Conservation (phyloP, 2,113 vertebrate genomes). For the Tangachromis dhanisi region DNA sequence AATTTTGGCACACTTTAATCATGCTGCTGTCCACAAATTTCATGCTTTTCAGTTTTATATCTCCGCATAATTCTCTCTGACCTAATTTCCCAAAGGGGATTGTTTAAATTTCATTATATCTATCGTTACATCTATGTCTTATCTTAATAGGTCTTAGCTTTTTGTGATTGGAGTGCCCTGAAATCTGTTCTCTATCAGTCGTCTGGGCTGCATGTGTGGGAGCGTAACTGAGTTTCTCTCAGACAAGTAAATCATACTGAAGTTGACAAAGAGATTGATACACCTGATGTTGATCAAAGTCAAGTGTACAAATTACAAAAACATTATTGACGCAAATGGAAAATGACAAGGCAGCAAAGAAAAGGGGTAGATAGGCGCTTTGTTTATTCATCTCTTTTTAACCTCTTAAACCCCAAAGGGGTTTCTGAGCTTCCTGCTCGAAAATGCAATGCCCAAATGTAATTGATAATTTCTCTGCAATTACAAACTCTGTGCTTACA, state of each 20-base stretch:
- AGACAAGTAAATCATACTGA: neutral
- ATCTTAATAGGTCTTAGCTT: slow-evolving; percentile 45
- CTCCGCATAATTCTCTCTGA: slow-evolving; percentile 13
- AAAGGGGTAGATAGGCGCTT: neutral
- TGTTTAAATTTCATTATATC: slow-evolving; percentile 46
- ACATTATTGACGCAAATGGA: slow-evolving; percentile 9
- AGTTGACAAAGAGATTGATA: slow-evolving; percentile 25
- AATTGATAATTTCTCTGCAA: neutral
- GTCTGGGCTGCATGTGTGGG: neutral
- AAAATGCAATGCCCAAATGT: neutral
- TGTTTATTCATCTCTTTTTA: neutral
- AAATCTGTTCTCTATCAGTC: neutral
- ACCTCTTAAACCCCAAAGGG: neutral
- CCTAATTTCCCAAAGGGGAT: slow-evolving; percentile 36
- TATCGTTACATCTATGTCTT: slow-evolving; percentile 44
- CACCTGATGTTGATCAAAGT: slow-evolving; percentile 54
- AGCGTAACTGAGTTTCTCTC: neutral
- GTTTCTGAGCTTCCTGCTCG: neutral
- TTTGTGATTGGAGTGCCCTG: slow-evolving; percentile 22
- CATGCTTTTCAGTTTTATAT: slow-evolving; percentile 9
- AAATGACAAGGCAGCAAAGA: neutral
- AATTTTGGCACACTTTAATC: neutral
- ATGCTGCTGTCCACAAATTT: neutral
- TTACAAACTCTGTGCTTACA: neutral
- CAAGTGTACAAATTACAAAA: neutral